Base-by-base conservation (phyloP, 2,113 vertebrate species). In the Anolis sagrei region DNA sequence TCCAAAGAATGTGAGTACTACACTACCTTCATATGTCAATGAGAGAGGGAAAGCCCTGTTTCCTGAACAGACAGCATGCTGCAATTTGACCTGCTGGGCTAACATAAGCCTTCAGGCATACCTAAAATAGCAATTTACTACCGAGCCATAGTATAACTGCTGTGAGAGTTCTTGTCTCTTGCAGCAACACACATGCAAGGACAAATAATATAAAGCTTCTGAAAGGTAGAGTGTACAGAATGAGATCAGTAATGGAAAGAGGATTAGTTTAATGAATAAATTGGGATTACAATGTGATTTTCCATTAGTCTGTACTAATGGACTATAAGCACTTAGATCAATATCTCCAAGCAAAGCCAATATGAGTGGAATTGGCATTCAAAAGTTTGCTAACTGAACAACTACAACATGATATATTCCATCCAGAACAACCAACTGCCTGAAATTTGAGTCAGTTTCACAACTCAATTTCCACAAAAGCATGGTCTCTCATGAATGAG, bases 341-440 rank as follows among this genome's bases (percentile, higher is more conserved):
- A 81, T 76, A 83, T 81, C 66, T 88, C 75, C 86, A 87, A 86
- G 0, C 2, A 77, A 48, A 86, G 39, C 13, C 25, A 69, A 23
- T 51, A 3, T 29, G 86, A 86, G 34, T 44, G 74, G 0, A 85
- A 83, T 75, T 90, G 29, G 7, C 78, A 68, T 75, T 87, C 51
- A 86, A 13, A 16, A 80, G 1, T 39, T 48, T 82, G 81, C 78
- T 16, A 87, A 83, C 6, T n/a, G 4, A 48, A 70, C 75, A 58
- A 61, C 75, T 44, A 79, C 54, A 81, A 1, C 36, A 16, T 86
- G 87, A 86, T 79, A 7, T 77, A 88, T 27, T 84, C 62, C 80
- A 74, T 88, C 92, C 92, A 92, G 91, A 87, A 81, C 89, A 89
- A 92, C 85, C 92, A 92, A 91, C 85, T 93, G 51, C 92, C 90